Conservation (phyloP, 2,113 vertebrate species). For the Oncorhynchus kisutch region DNA sequence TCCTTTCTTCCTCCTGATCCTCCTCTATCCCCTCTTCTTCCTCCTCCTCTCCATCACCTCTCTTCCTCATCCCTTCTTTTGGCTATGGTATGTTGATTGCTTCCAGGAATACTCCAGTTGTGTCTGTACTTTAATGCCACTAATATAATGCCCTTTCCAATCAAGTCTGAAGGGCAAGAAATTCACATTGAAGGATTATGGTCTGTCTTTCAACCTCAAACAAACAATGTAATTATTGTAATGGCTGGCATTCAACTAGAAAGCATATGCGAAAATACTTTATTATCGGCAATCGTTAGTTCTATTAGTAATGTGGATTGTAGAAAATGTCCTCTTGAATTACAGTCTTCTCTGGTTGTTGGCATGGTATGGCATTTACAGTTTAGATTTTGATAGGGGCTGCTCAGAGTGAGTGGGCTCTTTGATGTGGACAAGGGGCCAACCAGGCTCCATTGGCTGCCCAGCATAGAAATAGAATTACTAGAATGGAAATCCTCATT, state of each 20-base stretch:
- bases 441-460: neutral
- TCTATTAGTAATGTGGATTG: neutral
- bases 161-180: neutral
- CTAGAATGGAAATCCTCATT: no score
- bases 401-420: neutral
- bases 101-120: neutral
- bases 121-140: neutral
- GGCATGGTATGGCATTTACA: neutral
- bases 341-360: neutral
- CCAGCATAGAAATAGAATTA: no score
- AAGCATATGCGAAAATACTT: neutral
- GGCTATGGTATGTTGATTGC: neutral
- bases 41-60: neutral
- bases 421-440: neutral
- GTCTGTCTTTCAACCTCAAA: conserved; percentile 14
- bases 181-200: neutral
- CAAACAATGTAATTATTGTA: neutral
- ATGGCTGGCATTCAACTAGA: neutral
- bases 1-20: no score
- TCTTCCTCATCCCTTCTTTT: neutral
- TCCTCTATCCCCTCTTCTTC: no score
- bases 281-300: neutral
- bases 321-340: neutral
- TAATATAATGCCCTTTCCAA: conserved; percentile 7
- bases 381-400: neutral